These are phyloP conservation scores for Hypercompe scribonia DNA, from an alignment of 2,888 invertebrate genomes.

Conservation along the genomic window DNA sequence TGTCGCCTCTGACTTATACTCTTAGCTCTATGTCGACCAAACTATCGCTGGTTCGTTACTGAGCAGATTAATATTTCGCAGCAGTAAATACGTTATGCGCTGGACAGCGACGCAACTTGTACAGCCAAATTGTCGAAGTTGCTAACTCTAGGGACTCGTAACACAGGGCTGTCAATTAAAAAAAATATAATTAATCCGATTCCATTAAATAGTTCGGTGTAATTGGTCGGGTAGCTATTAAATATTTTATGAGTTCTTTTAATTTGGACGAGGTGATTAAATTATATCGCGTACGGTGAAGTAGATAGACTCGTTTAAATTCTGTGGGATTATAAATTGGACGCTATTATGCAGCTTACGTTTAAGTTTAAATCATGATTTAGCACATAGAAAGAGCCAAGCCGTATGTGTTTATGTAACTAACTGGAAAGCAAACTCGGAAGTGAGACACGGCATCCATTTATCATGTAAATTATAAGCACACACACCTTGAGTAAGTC, in stretches of 20 bases:
- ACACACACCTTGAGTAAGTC: conserved; percentile 21
- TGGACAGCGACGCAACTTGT: conserved; percentile 78
- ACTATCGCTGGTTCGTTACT: conserved; percentile 80
- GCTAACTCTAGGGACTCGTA: conserved; percentile 72
- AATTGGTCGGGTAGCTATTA: conserved; percentile 41
- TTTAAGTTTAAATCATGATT: conserved; percentile 18
- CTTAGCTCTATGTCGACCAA: conserved; percentile 65
- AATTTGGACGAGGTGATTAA: conserved; percentile 13
- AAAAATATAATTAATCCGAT: conserved; percentile 46
- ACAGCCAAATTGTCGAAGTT: conserved; percentile 81
- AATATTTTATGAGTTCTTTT: conserved; percentile 32
- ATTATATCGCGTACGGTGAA: neutral
- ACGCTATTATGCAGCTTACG: neutral
- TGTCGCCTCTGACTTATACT: conserved; percentile 57
- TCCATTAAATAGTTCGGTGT: conserved; percentile 44
- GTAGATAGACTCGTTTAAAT: conserved; percentile 1
- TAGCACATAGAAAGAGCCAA: conserved; percentile 13
- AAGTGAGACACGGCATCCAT: conserved; percentile 21
- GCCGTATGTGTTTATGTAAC: conserved; percentile 26
- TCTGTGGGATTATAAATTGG: neutral
- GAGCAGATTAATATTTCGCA: conserved; percentile 83
- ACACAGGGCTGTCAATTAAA: conserved; percentile 58
- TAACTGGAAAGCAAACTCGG: conserved; percentile 14
- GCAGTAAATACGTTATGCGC: conserved; percentile 83
- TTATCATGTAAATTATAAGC: conserved; percentile 23